Evolutionary conservation across 2,113 vertebrate genomes (phyloP).

Genomic region (Actenoides lindsayi): DNA sequence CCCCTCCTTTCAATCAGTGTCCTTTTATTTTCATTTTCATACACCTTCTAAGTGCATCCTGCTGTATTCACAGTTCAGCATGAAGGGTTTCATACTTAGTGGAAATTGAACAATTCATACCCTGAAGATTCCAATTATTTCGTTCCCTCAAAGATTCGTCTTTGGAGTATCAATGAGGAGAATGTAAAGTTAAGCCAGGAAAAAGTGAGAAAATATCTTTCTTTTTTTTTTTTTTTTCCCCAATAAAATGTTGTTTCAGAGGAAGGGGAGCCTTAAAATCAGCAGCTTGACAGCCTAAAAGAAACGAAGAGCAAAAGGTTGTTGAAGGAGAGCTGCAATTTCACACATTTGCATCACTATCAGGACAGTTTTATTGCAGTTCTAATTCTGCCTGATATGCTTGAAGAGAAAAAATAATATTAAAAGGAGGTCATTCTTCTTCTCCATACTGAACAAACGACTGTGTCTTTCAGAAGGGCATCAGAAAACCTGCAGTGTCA

Average conservation of each 20-base stretch:
- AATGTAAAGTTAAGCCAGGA: conserved; percentile 6
- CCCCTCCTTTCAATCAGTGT: conserved; percentile 9
- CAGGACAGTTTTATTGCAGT: conserved; percentile 10
- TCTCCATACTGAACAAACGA: neutral
- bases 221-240: neutral
- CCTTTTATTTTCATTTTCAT: conserved; percentile 82
- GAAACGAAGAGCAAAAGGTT: conserved; percentile 8
- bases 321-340: neutral
- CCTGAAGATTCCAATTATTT: conserved; percentile 64
- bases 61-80: conserved; percentile 68
- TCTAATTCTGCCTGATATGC: neutral
- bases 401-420: neutral
- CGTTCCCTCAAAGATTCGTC: neutral
- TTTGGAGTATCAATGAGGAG: conserved; percentile 18
- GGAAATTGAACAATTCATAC: conserved; percentile 74
- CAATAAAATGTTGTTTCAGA: neutral
- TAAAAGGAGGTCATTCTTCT: neutral
- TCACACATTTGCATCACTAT: conserved; percentile 15
- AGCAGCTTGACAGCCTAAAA: neutral
- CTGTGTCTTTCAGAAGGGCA: neutral
- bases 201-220: neutral
- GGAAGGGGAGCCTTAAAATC: neutral
- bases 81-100: conserved; percentile 82
- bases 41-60: conserved; percentile 73
- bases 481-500: neutral